phyloP scores from a whole-genome alignment of 2,888 invertebrate genomes.

The Cheilosia variabilis region DNA sequence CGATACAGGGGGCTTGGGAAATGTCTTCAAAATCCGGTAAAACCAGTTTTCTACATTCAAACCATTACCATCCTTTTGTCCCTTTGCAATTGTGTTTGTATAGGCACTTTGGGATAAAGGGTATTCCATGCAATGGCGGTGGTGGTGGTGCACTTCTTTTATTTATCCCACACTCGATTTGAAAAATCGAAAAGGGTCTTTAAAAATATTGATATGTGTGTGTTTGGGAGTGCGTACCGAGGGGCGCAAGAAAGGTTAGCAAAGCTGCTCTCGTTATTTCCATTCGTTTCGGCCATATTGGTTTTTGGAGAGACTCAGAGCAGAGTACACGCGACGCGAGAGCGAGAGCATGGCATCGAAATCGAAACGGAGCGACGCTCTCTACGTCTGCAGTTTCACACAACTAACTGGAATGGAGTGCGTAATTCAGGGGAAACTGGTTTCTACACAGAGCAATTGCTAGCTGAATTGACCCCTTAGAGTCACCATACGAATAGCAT shows the following conservation, averaged over 20 bases:
- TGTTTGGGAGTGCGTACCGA: slow-evolving; percentile 4
- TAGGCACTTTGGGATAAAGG: slow-evolving; percentile 22
- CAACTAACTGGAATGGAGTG: slow-evolving; percentile 39
- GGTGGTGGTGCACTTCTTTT: slow-evolving; percentile 48
- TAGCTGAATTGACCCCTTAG: slow-evolving; percentile 65
- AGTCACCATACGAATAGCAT: slow-evolving; percentile 37
- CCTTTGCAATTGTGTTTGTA: slow-evolving; percentile 42
- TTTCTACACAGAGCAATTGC: slow-evolving; percentile 27
- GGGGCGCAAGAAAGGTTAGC: slow-evolving; percentile 34
- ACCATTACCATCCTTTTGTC: slow-evolving; percentile 47
- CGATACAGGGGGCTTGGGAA: slow-evolving; percentile 41
- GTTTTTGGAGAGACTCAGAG: slow-evolving; percentile 20
- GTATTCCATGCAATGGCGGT: slow-evolving; percentile 21
- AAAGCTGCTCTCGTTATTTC: slow-evolving; percentile 43
- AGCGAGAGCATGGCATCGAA: slow-evolving; percentile 21
- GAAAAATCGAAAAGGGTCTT: slow-evolving; percentile 43
- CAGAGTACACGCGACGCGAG: not conserved
- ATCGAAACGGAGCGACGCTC: slow-evolving; percentile 15
- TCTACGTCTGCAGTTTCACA: not conserved
- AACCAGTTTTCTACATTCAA: slow-evolving; percentile 58
- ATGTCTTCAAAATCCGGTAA: slow-evolving; percentile 56
- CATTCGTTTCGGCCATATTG: slow-evolving; percentile 62
- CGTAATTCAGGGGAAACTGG: slow-evolving; percentile 71
- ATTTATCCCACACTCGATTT: slow-evolving; percentile 7
- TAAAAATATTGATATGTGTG: slow-evolving; percentile 14